Evolutionary conservation across 2,797 vertebrate species (phyloP).

Genomic region (Clarias platycephalus): DNA sequence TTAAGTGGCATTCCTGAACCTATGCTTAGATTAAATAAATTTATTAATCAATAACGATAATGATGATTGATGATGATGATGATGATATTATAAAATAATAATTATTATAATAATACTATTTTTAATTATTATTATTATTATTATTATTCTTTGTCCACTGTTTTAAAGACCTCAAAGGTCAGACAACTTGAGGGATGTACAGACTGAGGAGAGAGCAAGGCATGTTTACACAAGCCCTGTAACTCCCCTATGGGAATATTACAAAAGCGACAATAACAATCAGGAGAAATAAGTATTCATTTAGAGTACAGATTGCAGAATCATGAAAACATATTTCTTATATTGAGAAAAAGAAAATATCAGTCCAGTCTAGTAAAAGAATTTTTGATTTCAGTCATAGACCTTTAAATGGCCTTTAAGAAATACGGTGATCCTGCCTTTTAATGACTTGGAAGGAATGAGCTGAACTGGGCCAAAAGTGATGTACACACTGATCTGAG

Average conservation of each 20-base stretch:
- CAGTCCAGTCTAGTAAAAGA: neutral
- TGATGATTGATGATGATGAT: no score
- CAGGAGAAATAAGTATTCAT: neutral
- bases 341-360: neutral
- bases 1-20: neutral
- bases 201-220: neutral
- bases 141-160: no score
- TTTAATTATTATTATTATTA: no score
- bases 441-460: neutral
- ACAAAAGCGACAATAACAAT: constrained; percentile 1
- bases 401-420: neutral
- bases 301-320: neutral
- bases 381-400: neutral
- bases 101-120: no score
- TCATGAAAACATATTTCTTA: neutral
- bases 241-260: neutral
- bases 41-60: no score
- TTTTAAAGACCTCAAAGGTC: neutral
- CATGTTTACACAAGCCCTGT: constrained; percentile 22
- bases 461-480: neutral
- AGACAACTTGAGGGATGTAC: neutral
- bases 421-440: neutral
- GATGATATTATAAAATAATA: no score
- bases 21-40: neutral
- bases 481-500: neutral